These are phyloP conservation scores for Cheilosia impressa DNA, from an alignment of 2,888 invertebrate species.

Conservation along the genomic window DNA sequence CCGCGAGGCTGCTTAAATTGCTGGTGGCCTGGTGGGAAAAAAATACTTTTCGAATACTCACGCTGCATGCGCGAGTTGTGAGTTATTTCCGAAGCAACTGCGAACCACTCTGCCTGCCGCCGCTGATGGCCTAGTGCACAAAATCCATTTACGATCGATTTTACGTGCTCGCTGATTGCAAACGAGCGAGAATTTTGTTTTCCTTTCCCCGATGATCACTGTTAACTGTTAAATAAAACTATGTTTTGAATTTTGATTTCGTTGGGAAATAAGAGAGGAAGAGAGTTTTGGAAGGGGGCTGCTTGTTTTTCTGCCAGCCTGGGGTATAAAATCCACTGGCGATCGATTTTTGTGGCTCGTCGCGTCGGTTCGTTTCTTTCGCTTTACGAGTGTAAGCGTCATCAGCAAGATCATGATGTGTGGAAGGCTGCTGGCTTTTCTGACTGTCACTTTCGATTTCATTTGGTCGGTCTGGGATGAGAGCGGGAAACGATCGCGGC, in stretches of 20 bases:
- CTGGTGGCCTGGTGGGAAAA: neutral
- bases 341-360: neutral
- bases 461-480: neutral
- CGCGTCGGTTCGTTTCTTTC: neutral
- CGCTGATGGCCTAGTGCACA: slow-evolving; percentile 39
- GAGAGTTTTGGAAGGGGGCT: neutral
- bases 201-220: neutral
- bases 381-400: neutral
- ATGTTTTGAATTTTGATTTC: neutral
- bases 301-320: neutral
- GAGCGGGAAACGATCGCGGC: neutral
- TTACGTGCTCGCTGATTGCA: slow-evolving; percentile 18
- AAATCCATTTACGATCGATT: slow-evolving; percentile 65
- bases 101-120: neutral
- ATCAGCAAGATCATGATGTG: neutral
- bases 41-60: neutral
- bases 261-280: neutral
- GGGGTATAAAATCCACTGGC: neutral
- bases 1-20: neutral
- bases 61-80: neutral
- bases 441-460: slow-evolving; percentile 62
- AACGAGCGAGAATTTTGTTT: neutral
- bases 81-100: neutral
- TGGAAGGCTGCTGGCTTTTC: neutral
- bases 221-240: too few relatives aligned